phyloP scores from a whole-genome alignment of 1,140 invertebrate genomes.

The Apis florea region DNA sequence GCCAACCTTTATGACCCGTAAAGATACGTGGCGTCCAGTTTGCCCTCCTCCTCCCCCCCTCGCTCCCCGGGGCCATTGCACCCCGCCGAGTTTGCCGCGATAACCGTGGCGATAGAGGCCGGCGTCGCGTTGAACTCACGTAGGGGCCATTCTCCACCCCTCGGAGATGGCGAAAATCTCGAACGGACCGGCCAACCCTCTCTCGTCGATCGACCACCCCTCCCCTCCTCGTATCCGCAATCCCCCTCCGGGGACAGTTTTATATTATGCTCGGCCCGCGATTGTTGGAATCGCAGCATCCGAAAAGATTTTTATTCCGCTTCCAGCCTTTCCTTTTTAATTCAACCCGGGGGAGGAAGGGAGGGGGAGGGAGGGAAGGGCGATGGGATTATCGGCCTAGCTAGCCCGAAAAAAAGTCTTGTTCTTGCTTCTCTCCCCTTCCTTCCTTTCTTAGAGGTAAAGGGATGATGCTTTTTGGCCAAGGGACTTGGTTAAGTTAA shows the following conservation, averaged over 20 bases:
- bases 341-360: background rate
- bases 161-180: conserved; percentile 71
- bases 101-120: conserved; percentile 37
- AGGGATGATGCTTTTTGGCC: background rate
- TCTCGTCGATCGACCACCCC: conserved; percentile 36
- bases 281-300: conserved; percentile 64
- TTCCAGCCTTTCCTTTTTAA: conserved; percentile 36
- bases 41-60: conserved; percentile 53
- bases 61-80: conserved; percentile 36
- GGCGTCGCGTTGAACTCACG: conserved; percentile 63
- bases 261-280: conserved; percentile 73
- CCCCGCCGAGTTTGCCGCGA: conserved; percentile 45
- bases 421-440: background rate
- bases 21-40: conserved; percentile 80
- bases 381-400: background rate
- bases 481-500: too few species aligned
- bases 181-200: conserved; percentile 49
- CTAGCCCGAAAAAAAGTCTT: background rate
- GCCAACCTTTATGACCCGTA: conserved; percentile 79
- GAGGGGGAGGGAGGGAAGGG: background rate
- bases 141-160: conserved; percentile 64
- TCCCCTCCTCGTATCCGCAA: conserved; percentile 29
- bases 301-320: conserved; percentile 38
- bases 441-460: background rate
- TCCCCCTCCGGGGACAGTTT: conserved; percentile 74